Evolutionary conservation across 2,113 vertebrate species (phyloP).

Genomic region (Monopterus albus): DNA sequence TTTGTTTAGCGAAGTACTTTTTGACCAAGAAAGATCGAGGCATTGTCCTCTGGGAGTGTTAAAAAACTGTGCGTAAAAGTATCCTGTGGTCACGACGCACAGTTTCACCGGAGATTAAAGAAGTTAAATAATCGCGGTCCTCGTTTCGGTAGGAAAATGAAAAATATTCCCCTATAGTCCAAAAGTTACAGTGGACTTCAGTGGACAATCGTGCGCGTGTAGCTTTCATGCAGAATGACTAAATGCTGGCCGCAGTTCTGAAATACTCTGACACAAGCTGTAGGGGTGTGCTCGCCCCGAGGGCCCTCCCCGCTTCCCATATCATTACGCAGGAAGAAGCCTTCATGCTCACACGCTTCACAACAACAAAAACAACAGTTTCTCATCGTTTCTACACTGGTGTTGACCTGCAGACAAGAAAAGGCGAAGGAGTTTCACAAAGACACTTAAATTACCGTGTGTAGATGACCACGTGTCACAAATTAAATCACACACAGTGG

Average conservation of each 20-base stretch:
- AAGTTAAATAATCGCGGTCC: slow-evolving; percentile 23
- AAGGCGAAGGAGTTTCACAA: background rate
- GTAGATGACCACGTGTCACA: background rate
- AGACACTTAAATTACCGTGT: background rate
- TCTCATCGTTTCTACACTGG: slow-evolving; percentile 9
- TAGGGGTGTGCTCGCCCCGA: slow-evolving; percentile 78
- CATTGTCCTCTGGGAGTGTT: slow-evolving; percentile 80
- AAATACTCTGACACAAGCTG: slow-evolving; percentile 74
- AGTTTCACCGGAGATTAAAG: slow-evolving; percentile 3
- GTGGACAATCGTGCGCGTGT: slow-evolving; percentile 34
- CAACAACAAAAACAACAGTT: slow-evolving; percentile 51
- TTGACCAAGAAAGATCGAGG: slow-evolving; percentile 96
- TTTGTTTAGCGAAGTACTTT: slow-evolving; percentile 93
- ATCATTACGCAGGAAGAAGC: slow-evolving; percentile 59
- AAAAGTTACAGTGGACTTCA: slow-evolving; percentile 40
- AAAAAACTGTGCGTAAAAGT: slow-evolving; percentile 71
- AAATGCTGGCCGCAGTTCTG: slow-evolving; percentile 74
- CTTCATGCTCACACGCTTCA: slow-evolving; percentile 31
- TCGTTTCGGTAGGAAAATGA: slow-evolving; percentile 22
- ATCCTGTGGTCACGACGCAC: slow-evolving; percentile 61
- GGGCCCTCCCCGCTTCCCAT: slow-evolving; percentile 73
- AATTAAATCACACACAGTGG: background rate
- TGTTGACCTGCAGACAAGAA: slow-evolving; percentile 13
- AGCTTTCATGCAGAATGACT: slow-evolving; percentile 68
- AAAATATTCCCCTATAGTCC: slow-evolving; percentile 41